These are phyloP conservation scores for Chaetodon trifascialis DNA, from an alignment of 2,113 vertebrate genomes.

Conservation along the genomic window DNA sequence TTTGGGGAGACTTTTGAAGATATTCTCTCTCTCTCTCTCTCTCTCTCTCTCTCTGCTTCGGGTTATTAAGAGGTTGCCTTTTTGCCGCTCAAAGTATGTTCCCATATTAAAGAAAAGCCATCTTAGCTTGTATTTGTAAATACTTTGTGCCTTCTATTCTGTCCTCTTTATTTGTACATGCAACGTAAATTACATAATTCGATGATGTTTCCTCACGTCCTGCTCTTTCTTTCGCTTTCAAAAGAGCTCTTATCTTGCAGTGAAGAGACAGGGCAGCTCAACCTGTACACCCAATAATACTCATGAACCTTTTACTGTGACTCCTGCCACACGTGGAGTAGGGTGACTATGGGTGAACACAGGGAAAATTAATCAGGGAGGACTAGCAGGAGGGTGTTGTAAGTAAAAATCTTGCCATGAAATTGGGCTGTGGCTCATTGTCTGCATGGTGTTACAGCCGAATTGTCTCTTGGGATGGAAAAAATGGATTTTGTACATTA, in stretches of 20 bases:
- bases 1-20: slow-evolving; percentile 23
- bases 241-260: slow-evolving; percentile 11
- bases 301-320: slow-evolving; percentile 9
- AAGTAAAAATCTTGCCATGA: neutral
- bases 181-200: neutral
- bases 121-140: neutral
- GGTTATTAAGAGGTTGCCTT: neutral
- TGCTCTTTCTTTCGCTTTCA: slow-evolving; percentile 11
- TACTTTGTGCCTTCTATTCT: neutral
- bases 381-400: neutral
- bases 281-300: slow-evolving; percentile 18
- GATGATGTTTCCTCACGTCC: neutral
- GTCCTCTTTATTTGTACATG: neutral
- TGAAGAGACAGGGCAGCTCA: slow-evolving; percentile 11
- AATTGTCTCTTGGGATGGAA: neutral
- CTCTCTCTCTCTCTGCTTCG: neutral
- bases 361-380: neutral
- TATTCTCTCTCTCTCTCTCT: slow-evolving; percentile 3
- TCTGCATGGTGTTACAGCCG: neutral
- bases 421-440: neutral
- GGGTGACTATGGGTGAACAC: neutral
- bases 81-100: neutral
- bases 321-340: slow-evolving; percentile 8
- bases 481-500: neutral
- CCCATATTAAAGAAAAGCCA: neutral